phyloP scores from a whole-genome alignment of 1,140 invertebrate species.

The Onthophagus taurus region DNA sequence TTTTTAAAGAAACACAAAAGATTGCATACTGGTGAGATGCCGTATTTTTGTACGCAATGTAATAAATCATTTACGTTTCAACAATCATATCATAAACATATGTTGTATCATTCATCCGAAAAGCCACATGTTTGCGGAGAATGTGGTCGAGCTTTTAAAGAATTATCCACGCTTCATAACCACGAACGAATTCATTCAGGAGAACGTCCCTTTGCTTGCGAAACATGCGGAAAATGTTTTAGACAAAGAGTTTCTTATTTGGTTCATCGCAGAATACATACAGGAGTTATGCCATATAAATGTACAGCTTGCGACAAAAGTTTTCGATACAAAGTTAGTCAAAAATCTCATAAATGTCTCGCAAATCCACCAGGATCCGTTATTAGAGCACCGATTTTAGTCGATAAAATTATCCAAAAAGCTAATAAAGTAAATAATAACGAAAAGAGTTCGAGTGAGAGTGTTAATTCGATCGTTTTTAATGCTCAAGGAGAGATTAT shows the following conservation, averaged over 20 bases:
- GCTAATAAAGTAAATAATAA: slow-evolving; percentile 11
- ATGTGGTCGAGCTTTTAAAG: slow-evolving; percentile 77
- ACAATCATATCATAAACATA: slow-evolving; percentile 85
- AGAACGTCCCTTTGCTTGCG: slow-evolving; percentile 85
- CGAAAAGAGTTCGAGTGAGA: background rate
- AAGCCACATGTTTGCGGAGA: slow-evolving; percentile 70
- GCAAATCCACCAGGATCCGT: slow-evolving; percentile 47
- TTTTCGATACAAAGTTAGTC: slow-evolving; percentile 78
- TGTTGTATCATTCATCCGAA: slow-evolving; percentile 75
- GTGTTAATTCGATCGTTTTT: slow-evolving; percentile 10
- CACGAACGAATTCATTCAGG: slow-evolving; percentile 78
- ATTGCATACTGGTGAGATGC: slow-evolving; percentile 74
- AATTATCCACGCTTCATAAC: slow-evolving; percentile 81
- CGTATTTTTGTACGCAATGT: slow-evolving; percentile 74
- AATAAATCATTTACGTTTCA: slow-evolving; percentile 84
- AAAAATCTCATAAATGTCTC: slow-evolving; percentile 69
- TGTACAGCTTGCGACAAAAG: slow-evolving; percentile 71
- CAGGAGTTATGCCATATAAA: slow-evolving; percentile 72
- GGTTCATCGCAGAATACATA: slow-evolving; percentile 75
- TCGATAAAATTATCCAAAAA: slow-evolving; percentile 14
- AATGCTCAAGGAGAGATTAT: slow-evolving; percentile 15
- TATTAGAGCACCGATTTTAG: slow-evolving; percentile 21
- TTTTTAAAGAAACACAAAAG: slow-evolving; percentile 83
- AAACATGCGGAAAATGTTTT: slow-evolving; percentile 86
- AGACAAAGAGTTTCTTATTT: slow-evolving; percentile 77